A percentile compares a stretch with the other conserved stretches of the same genome.
phyloP scores from a whole-genome alignment of 2,888 invertebrate species.

The Drosophila anceps region DNA sequence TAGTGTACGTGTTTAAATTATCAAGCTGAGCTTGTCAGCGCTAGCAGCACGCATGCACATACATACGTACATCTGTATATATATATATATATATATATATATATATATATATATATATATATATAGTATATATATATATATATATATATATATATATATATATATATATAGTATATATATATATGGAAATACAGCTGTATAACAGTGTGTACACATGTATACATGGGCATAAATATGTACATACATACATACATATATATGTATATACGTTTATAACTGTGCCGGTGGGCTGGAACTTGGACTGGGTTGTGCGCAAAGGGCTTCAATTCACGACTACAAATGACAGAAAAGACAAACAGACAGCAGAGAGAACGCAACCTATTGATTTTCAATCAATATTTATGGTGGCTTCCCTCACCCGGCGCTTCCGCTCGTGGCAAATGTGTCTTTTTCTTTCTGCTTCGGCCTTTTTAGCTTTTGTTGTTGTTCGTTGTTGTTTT shows the following conservation, averaged over 20 bases:
- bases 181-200: constrained; percentile 29
- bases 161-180: constrained; percentile 7
- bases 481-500: constrained; percentile 12
- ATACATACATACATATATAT: constrained; percentile 14
- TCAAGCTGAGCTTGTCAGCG: constrained; percentile 76
- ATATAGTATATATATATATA: constrained; percentile 5
- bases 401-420: constrained; percentile 45
- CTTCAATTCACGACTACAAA: constrained; percentile 50
- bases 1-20: constrained; percentile 77
- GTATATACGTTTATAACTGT: constrained; percentile 20
- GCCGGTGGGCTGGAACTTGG: constrained; percentile 54
- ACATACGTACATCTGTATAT: constrained; percentile 10
- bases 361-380: constrained; percentile 49
- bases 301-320: constrained; percentile 57
- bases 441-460: constrained; percentile 43
- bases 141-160: constrained; percentile 18
- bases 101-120: constrained; percentile 16
- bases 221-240: constrained; percentile 6
- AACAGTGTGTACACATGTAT: constrained; percentile 25
- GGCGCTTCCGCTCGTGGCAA: constrained; percentile 18
- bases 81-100: constrained; percentile 13
- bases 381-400: constrained; percentile 79
- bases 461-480: constrained; percentile 31
- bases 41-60: constrained; percentile 62
- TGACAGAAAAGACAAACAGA: constrained; percentile 37